These are phyloP conservation scores for Dolichopus griseipennis DNA, from an alignment of 2,888 invertebrate species.

Conservation along the genomic window DNA sequence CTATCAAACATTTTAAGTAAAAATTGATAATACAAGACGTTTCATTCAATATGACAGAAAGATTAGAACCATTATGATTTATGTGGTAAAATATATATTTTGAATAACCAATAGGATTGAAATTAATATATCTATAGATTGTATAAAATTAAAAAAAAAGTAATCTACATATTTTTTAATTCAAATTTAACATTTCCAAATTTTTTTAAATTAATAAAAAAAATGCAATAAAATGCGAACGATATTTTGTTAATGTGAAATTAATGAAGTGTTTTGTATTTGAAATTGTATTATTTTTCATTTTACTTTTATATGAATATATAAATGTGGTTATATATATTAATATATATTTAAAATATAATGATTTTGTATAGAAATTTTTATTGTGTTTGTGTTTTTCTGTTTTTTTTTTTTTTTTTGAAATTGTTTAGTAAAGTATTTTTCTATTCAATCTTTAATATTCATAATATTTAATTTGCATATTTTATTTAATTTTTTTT, in stretches of 20 bases:
- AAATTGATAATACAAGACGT: too few species aligned
- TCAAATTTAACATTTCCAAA: too few species aligned
- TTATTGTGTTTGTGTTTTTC: constrained; percentile 20
- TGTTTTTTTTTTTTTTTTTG: constrained; percentile 19
- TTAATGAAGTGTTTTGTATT: not conserved
- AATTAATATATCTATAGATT: too few species aligned
- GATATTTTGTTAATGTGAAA: not conserved
- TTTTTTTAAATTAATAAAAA: too few species aligned
- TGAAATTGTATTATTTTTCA: not conserved
- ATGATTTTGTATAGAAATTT: constrained; percentile 12
- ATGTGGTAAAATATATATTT: too few species aligned
- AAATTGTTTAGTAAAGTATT: constrained; percentile 17
- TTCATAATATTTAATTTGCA: not conserved
- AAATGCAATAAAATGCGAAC: constrained; percentile 1
- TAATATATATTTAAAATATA: not conserved
- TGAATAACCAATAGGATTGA: too few species aligned
- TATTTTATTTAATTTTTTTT: not conserved
- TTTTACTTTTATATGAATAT: not conserved
- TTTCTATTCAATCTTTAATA: constrained; percentile 9
- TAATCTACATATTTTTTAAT: too few species aligned
- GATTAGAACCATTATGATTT: too few species aligned
- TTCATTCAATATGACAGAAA: too few species aligned
- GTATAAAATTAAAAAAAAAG: too few species aligned
- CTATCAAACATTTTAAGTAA: too few species aligned
- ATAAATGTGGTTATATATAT: too few species aligned